Conservation (phyloP, 1,140 invertebrate genomes). For the Plutomurus gul region DNA sequence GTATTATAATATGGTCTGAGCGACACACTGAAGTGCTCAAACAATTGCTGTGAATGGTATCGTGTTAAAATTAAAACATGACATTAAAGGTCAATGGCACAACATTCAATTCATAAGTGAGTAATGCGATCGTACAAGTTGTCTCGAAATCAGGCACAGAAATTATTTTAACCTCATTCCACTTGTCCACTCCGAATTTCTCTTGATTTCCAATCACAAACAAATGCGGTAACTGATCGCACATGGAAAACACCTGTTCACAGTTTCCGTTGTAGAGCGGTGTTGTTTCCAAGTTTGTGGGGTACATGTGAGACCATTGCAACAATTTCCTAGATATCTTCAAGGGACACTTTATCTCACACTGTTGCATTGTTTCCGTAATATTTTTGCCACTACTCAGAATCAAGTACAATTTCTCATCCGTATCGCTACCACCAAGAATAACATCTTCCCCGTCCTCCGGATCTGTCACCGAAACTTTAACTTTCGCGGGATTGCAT, state of each 20-base stretch:
- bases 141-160: not conserved
- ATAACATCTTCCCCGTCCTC: too few relatives aligned
- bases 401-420: not conserved
- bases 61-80: not conserved
- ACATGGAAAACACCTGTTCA: not conserved
- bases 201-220: not conserved
- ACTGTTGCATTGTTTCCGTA: not conserved
- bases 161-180: not conserved
- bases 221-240: not conserved
- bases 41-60: too few relatives aligned
- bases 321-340: not conserved
- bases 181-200: not conserved
- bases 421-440: too few relatives aligned
- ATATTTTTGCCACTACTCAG: not conserved
- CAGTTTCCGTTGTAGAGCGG: not conserved
- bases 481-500: not conserved
- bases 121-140: not conserved
- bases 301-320: not conserved
- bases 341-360: not conserved
- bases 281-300: not conserved
- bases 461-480: not conserved
- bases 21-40: too few relatives aligned
- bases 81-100: not conserved
- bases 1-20: too few relatives aligned
- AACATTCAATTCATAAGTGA: not conserved